Evolutionary conservation across 2,113 vertebrate species (phyloP).

Genomic region (Thunnus thynnus): DNA sequence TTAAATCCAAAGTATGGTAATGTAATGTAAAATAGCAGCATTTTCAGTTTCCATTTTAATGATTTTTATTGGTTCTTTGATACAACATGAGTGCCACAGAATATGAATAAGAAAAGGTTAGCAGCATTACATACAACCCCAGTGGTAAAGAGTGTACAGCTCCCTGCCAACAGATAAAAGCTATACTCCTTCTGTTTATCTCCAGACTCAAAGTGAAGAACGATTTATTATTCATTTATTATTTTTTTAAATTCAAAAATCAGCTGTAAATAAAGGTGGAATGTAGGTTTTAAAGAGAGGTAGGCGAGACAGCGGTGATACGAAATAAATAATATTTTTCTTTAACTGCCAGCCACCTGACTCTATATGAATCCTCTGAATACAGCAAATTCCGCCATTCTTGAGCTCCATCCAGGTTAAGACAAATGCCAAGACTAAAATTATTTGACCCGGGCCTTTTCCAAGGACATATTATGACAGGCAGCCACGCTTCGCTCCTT

Average conservation of each 20-base stretch:
- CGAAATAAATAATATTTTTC: conserved; percentile 2
- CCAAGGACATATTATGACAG: conserved; percentile 60
- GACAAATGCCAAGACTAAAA: conserved; percentile 45
- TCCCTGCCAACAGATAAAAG: no score
- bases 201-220: no score
- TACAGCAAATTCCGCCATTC: conserved; percentile 30
- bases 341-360: neutral
- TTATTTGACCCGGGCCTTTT: conserved; percentile 53
- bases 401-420: conserved; percentile 25
- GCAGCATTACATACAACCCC: no score
- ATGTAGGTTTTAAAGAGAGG: neutral
- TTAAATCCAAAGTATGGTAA: no score
- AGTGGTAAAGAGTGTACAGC: no score
- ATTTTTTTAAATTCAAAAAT: neutral
- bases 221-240: neutral
- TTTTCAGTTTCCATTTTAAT: no score
- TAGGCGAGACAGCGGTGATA: neutral
- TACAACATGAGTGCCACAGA: no score
- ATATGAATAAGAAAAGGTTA: no score
- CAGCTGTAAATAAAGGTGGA: neutral
- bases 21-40: no score
- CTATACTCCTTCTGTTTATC: no score
- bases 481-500: conserved; percentile 37
- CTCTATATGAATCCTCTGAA: conserved; percentile 25
- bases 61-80: no score